A percentile compares a stretch with the other conserved stretches of the same genome.
These are phyloP conservation scores for Rhipidura dahli DNA, from an alignment of 2,113 vertebrate species.

Conservation along the genomic window DNA sequence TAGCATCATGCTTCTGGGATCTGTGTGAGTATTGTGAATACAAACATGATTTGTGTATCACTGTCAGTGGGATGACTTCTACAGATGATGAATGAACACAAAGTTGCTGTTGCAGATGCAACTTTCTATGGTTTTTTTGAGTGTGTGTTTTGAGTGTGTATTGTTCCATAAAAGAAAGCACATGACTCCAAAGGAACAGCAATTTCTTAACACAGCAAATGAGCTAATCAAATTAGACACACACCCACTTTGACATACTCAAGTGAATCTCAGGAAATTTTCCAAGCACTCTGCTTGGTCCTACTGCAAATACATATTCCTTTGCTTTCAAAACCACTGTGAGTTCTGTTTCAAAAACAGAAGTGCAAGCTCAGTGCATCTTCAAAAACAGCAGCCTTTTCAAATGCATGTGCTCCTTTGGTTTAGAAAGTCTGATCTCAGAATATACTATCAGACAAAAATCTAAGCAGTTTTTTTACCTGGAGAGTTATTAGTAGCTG, in stretches of 20 bases:
- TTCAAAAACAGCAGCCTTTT: not conserved
- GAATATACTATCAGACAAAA: not conserved
- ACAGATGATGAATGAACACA: not conserved
- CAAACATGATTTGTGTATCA: not conserved
- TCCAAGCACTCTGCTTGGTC: not conserved
- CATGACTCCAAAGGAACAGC: not conserved
- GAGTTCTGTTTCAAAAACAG: not conserved
- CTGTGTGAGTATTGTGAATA: not conserved
- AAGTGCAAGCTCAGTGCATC: not conserved
- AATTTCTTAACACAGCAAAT: not conserved
- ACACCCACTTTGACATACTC: not conserved
- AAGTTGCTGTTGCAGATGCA: not conserved
- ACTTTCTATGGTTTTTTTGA: not conserved
- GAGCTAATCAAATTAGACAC: not conserved
- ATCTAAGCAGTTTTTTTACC: not conserved
- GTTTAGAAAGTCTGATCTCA: not conserved
- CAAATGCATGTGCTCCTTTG: not conserved
- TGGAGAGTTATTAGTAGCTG: not conserved
- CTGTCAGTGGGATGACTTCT: not conserved
- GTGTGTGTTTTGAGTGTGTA: not conserved
- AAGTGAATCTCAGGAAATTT: not conserved
- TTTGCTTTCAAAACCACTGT: not conserved
- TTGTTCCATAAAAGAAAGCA: not conserved
- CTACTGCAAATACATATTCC: not conserved
- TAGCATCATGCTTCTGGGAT: not conserved